Base-by-base conservation (phyloP, 2,113 vertebrate species). In the Heterocephalus glaber region DNA sequence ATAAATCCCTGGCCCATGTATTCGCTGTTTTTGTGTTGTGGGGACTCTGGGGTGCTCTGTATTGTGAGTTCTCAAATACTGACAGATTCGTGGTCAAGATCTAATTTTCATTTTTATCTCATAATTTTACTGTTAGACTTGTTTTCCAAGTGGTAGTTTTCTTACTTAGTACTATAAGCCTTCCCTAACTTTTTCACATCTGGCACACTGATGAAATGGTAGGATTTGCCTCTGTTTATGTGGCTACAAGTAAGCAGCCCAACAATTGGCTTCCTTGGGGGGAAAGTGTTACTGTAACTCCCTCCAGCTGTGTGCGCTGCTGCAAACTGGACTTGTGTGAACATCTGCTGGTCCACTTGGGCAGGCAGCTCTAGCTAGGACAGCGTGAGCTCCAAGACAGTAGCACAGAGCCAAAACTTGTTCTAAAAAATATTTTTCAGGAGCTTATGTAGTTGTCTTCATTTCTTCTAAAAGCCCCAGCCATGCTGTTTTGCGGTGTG, bases 91-190 rank as follows among this genome's bases (percentile, higher is more conserved):
- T 3, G 12, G 65, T 65, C 38, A 65, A 41, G 60, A 85, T 86
- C 65, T 84, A 76, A 86, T 49, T 49, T 49, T 33, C 92, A 35
- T 24, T 77, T 89, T 85, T 81, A 72, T 63, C 86, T 91, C 66
- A 58, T 66, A 79, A 83, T 83, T 92, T 68, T 41, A 88, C 79
- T n/a, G 33, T 90, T 28, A 60, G 77, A 20, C 38, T 87, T 95
- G 41, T 93, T 93, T 79, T 66, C 33, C 41, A 12, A 28, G 74
- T 70, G 49, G 60, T 60, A 38, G 82, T 91, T 86, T 95, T 63
- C 58, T 89, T 87, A 74, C 20, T 86, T 54, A 58, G n/a, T 41
- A 66, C n/a, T 68, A 72, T 72, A 24, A 56, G 54, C 54, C 54
- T 41, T 83, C 38, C n/a, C 4, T 38, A 17, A 11, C 14, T 44